These are phyloP conservation scores for Artibeus jamaicensis DNA, from an alignment of 2,797 vertebrate species.

Conservation along the genomic window DNA sequence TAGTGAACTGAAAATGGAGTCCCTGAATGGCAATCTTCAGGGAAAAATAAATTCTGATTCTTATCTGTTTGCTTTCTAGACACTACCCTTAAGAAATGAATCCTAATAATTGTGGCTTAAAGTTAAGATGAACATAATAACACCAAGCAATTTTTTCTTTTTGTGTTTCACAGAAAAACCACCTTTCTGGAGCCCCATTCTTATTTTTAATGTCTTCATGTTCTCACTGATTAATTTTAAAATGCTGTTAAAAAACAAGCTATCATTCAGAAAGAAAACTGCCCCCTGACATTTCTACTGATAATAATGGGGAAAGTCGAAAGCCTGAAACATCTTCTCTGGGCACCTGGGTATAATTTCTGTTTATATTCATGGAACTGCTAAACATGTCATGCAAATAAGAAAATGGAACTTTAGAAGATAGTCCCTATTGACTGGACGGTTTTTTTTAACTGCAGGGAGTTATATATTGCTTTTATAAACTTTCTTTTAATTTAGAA, in stretches of 20 bases:
- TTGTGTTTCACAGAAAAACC: not conserved
- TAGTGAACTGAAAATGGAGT: not conserved
- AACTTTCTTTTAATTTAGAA: constrained; percentile 13
- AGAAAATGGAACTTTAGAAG: constrained; percentile 15
- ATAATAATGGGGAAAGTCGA: not conserved
- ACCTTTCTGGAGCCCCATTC: not conserved
- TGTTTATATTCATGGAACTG: not conserved
- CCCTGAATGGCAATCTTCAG: not conserved
- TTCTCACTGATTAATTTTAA: not conserved
- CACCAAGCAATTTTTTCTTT: constrained; percentile 17
- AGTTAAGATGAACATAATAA: not conserved
- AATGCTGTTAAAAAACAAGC: constrained; percentile 12
- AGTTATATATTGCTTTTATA: not conserved
- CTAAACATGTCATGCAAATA: not conserved
- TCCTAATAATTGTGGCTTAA: not conserved
- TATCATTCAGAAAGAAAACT: not conserved
- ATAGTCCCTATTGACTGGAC: not conserved
- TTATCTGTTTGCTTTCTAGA: not conserved
- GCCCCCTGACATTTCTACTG: not conserved
- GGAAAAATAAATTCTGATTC: not conserved
- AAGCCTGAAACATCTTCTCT: not conserved
- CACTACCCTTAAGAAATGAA: not conserved
- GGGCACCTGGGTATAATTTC: not conserved
- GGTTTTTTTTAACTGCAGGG: constrained; percentile 22
- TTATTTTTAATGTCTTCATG: not conserved